A percentile compares a stretch with the other conserved stretches of the same genome.
Conservation (phyloP, 2,113 vertebrate species). For the Tragelaphus strepsiceros region DNA sequence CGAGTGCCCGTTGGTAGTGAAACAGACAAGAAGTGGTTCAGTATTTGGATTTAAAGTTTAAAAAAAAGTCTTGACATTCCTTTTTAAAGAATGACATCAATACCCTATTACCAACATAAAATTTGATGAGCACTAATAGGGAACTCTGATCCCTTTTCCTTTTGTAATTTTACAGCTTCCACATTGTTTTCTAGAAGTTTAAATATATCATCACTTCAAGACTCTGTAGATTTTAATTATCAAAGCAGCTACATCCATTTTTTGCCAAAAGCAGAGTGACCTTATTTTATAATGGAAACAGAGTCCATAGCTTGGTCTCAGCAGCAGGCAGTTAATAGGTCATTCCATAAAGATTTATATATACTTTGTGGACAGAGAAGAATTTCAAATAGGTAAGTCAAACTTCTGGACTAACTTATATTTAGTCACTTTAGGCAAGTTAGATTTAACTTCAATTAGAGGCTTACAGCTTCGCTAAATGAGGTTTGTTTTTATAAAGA, state of each 20-base stretch:
- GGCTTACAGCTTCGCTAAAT: not conserved
- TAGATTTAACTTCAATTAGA: not conserved
- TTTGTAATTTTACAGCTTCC: conserved; percentile 44
- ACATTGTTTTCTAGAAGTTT: conserved; percentile 62
- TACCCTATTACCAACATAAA: conserved; percentile 9
- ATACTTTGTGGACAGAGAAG: conserved; percentile 12
- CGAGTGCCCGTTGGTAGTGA: not conserved
- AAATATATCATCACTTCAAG: conserved; percentile 52
- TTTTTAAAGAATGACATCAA: not conserved
- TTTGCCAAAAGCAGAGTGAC: conserved; percentile 53
- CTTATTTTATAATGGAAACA: conserved; percentile 67
- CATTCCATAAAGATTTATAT: conserved; percentile 62
- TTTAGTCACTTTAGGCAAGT: not conserved
- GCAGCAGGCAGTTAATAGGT: conserved; percentile 51
- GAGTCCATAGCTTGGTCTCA: conserved; percentile 18
- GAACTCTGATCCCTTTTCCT: not conserved
- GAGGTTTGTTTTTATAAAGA: conserved; percentile 22
- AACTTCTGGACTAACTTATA: not conserved
- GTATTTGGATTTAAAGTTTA: not conserved
- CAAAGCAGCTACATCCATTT: conserved; percentile 42
- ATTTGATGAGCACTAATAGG: conserved; percentile 32
- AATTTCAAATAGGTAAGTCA: conserved; percentile 38
- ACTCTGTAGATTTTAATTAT: conserved; percentile 68
- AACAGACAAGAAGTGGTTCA: not conserved
- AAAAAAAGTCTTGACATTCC: not conserved